phyloP scores from a whole-genome alignment of 2,888 invertebrate genomes.

The Cephus pulcher region DNA sequence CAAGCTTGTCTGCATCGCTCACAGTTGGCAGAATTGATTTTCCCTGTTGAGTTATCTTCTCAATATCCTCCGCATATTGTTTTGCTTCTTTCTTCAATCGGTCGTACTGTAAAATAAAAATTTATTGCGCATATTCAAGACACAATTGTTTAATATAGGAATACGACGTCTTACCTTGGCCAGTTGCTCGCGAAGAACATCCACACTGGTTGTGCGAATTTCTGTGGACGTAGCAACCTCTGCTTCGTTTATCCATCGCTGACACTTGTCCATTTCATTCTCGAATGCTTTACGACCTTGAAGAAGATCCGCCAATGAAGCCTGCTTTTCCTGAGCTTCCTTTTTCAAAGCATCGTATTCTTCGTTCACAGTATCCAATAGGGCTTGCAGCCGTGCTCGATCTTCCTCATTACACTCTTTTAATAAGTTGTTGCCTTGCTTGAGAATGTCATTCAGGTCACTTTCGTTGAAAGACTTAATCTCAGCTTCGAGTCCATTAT shows the following conservation, averaged over 20 bases:
- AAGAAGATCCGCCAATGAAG: constrained; percentile 78
- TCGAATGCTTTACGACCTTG: constrained; percentile 87
- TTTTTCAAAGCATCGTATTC: constrained; percentile 80
- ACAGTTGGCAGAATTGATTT: constrained; percentile 83
- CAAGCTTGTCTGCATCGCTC: constrained; percentile 86
- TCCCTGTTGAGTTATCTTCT: constrained; percentile 82
- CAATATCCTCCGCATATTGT: constrained; percentile 77
- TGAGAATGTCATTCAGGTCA: constrained; percentile 79
- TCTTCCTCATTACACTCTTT: constrained; percentile 85
- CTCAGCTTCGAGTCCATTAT: constrained; percentile 81
- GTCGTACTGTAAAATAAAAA: constrained; percentile 70
- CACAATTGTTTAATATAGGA: constrained; percentile 3
- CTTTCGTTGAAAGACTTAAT: constrained; percentile 83
- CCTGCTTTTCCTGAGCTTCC: constrained; percentile 79
- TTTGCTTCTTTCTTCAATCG: constrained; percentile 81
- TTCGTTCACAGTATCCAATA: constrained; percentile 77
- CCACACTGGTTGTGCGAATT: constrained; percentile 82
- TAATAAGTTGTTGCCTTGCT: constrained; percentile 80
- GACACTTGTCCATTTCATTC: constrained; percentile 81
- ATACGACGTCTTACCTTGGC: constrained; percentile 70
- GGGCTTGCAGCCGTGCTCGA: constrained; percentile 73
- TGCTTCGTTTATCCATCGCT: constrained; percentile 91
- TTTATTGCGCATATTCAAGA: constrained; percentile 7
- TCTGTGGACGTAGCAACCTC: constrained; percentile 88
- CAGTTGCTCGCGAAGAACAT: constrained; percentile 87